These are phyloP conservation scores for Lucifuga dentata DNA, from an alignment of 2,113 vertebrate species.

Conservation along the genomic window DNA sequence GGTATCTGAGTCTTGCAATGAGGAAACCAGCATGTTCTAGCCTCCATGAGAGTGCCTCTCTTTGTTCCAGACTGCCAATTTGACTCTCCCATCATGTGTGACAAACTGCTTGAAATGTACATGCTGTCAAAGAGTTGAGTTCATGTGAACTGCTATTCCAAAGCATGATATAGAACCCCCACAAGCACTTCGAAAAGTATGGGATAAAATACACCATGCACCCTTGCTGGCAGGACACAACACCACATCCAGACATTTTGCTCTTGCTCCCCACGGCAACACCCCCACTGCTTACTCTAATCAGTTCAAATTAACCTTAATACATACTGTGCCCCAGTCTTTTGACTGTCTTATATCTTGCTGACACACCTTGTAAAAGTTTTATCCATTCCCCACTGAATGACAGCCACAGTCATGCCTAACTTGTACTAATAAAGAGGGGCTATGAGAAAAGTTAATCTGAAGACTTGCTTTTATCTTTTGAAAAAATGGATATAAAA, in stretches of 20 bases:
- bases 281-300: constrained; percentile 74
- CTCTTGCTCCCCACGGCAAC: constrained; percentile 66
- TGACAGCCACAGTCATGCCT: constrained; percentile 46
- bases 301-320: constrained; percentile 83
- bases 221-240: constrained; percentile 53
- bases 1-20: neutral
- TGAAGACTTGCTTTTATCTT: neutral
- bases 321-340: constrained; percentile 64
- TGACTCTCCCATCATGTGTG: constrained; percentile 57
- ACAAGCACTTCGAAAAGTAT: constrained; percentile 35
- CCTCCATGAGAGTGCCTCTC: constrained; percentile 18
- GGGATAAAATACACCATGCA: constrained; percentile 46
- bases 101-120: constrained; percentile 47
- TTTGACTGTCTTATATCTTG: constrained; percentile 66
- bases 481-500: too few relatives aligned
- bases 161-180: constrained; percentile 51
- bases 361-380: constrained; percentile 77
- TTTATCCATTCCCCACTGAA: constrained; percentile 54
- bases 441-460: constrained; percentile 62
- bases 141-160: constrained; percentile 46
- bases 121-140: constrained; percentile 50
- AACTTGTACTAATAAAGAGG: constrained; percentile 55
- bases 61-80: constrained; percentile 56
- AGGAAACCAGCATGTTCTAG: constrained; percentile 11
- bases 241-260: constrained; percentile 3